Evolutionary conservation across 2,888 invertebrate genomes (phyloP).

Genomic region (Ceriagrion tenellum): DNA sequence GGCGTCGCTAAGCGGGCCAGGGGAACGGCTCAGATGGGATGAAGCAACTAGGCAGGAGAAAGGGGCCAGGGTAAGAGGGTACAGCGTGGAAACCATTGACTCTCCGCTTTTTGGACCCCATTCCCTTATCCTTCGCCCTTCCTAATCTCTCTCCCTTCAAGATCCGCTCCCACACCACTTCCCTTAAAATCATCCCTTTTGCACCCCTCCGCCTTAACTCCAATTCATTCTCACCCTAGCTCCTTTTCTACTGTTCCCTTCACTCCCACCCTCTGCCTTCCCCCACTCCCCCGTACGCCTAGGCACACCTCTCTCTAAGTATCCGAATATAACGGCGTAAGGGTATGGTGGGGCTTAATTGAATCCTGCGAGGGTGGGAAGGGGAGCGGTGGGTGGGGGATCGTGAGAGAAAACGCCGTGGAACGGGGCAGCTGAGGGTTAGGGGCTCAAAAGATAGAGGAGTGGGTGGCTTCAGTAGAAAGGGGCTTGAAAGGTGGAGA

Average conservation of each 20-base stretch:
- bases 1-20: not conserved
- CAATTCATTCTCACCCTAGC: not conserved
- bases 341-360: conserved; percentile 37
- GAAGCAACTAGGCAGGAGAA: too few relatives aligned
- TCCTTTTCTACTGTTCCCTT: too few relatives aligned
- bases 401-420: not conserved
- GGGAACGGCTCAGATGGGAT: not conserved
- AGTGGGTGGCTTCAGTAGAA: not conserved
- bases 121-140: not conserved
- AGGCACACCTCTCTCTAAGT: not conserved
- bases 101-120: not conserved
- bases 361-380: conserved; percentile 23
- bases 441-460: not conserved
- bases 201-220: not conserved
- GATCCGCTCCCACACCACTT: not conserved
- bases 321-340: conserved; percentile 42
- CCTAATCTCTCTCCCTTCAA: not conserved
- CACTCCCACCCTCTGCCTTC: too few relatives aligned
- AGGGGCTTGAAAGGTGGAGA: not conserved
- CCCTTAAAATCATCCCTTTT: not conserved
- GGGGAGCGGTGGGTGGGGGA: not conserved
- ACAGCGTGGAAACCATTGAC: conserved; percentile 31
- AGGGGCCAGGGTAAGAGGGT: not conserved
- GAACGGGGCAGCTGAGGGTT: not conserved
- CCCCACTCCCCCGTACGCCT: not conserved